Percentiles rank a stretch among this genome's conserved stretches.
phyloP scores from a whole-genome alignment of 2,888 invertebrate species.

The Orthonevra nobilis region DNA sequence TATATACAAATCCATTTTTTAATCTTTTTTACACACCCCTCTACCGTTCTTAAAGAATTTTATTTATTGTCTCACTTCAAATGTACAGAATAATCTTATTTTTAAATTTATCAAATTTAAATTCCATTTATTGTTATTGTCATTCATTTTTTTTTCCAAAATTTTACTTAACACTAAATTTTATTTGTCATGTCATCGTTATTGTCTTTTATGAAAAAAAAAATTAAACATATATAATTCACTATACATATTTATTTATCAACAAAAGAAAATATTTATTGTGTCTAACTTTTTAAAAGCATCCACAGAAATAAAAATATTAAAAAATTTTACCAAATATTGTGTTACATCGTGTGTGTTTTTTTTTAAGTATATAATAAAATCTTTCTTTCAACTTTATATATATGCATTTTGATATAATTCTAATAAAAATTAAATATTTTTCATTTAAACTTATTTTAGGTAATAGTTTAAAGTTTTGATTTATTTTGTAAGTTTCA shows the following conservation, averaged over 20 bases:
- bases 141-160: neutral
- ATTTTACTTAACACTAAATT: conserved; percentile 27
- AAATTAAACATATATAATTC: neutral
- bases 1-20: conserved; percentile 14
- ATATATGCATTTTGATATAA: neutral
- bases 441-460: too few species aligned
- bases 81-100: neutral
- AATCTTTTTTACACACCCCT: neutral
- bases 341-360: conserved; percentile 4
- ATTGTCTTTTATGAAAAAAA: conserved; percentile 25
- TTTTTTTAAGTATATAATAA: conserved; percentile 14
- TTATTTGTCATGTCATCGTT: conserved; percentile 46
- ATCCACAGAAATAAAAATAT: conserved; percentile 21
- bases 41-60: too few species aligned
- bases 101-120: neutral
- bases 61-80: neutral
- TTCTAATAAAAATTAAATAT: neutral
- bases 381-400: conserved; percentile 19
- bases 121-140: conserved; percentile 7
- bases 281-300: conserved; percentile 11
- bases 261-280: neutral
- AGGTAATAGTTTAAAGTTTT: too few species aligned
- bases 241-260: too few species aligned
- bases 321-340: conserved; percentile 14
- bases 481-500: neutral